These are phyloP conservation scores for Chalcis sispes DNA, from an alignment of 2,888 invertebrate species.

Conservation along the genomic window DNA sequence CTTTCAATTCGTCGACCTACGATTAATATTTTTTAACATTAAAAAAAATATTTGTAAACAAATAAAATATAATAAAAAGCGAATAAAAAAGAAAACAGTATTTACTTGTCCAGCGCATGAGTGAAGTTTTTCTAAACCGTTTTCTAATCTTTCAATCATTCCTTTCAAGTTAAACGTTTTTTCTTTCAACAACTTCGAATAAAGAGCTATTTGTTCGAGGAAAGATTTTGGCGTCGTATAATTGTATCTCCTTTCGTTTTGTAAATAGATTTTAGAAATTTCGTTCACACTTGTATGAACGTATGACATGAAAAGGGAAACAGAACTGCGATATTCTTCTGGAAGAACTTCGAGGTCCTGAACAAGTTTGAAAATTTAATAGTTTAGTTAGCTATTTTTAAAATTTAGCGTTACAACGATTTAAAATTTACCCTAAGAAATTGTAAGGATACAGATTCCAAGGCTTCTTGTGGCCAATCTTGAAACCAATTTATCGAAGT, in stretches of 20 bases:
- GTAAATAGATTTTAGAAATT: slow-evolving; percentile 87
- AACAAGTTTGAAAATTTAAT: too few relatives aligned
- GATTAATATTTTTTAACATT: not conserved
- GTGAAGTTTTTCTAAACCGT: slow-evolving; percentile 91
- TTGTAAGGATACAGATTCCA: slow-evolving; percentile 90
- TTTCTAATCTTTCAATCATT: slow-evolving; percentile 88
- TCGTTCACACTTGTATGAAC: slow-evolving; percentile 93
- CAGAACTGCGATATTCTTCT: slow-evolving; percentile 75
- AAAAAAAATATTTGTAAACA: not conserved
- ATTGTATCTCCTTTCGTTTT: slow-evolving; percentile 93
- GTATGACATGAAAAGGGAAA: slow-evolving; percentile 92
- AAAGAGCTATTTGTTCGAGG: slow-evolving; percentile 92
- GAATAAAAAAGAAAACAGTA: not conserved
- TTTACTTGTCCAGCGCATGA: slow-evolving; percentile 89
- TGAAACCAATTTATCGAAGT: slow-evolving; percentile 98
- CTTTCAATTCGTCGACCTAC: slow-evolving; percentile 89
- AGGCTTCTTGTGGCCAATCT: slow-evolving; percentile 95
- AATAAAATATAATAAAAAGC: not conserved
- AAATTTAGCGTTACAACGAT: not conserved
- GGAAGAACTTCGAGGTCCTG: slow-evolving; percentile 79
- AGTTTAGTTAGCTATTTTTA: too few relatives aligned
- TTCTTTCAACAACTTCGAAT: slow-evolving; percentile 83
- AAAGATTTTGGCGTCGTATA: slow-evolving; percentile 98
- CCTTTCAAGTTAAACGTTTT: slow-evolving; percentile 84
- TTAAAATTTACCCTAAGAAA: slow-evolving; percentile 83